Evolutionary conservation across 2,797 vertebrate species (phyloP), one percentile per base, ranked within the genome.

Genomic region (Balearica regulorum): DNA sequence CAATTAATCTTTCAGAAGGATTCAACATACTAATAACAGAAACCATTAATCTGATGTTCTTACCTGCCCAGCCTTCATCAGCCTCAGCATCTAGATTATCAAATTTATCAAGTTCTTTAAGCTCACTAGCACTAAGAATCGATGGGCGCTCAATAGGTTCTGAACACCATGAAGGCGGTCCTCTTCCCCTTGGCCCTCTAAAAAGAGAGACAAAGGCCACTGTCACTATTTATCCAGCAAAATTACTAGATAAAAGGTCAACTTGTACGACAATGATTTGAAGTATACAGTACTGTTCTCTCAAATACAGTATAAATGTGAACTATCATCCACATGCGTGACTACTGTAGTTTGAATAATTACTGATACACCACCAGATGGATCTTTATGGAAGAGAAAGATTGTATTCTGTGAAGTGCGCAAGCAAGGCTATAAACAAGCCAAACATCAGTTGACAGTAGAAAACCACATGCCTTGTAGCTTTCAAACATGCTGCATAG

Each of bases 11-110:
- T 58, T 65, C 55, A 80, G 80, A 73, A 88, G 46, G 14, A 71
- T 35, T 44, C 33, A 60, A 39, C 8, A 39, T 10, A 43, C 35
- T 68, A 86, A 46, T 16, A 61, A 11, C 29, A 82, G 19, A 68
- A 55, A 58, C 37, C 31, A 53, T 51, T 43, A 64, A 29, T 57
- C 53, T 79, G 54, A 49, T 21, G n/a, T 54, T 96, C 98, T 96
- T 91, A 99, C 99, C 99, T 98, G 99, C 99, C 99, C 99, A 99
- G 93, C 99, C 99, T 94, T 99, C 99, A 97, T 99, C 99, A 10
- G 99, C 98, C 84, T 99, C 99, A 3, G 99, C 99, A 98, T 99
- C 99, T 31, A 99, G 97, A 94, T 99, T 99, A 98, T 99, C 99
- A 78, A 99, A 98, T 97, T 98, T 98, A 86, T 99, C 99, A 39